Evolutionary conservation across 2,888 invertebrate species (phyloP), one percentile per base, ranked within the genome.

Genomic region (Nymphalis urticae): DNA sequence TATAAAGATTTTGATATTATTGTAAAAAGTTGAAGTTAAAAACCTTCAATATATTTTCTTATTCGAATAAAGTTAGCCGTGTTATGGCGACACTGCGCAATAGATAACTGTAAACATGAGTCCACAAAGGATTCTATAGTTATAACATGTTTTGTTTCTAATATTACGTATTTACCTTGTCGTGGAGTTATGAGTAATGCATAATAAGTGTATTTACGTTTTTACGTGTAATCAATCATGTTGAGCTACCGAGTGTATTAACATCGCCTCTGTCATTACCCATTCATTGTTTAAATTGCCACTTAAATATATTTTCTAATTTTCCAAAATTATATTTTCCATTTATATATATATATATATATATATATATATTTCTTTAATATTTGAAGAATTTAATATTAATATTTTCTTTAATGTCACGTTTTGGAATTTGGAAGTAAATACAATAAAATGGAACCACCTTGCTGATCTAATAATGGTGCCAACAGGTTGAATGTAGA

Each of bases 51-150:
- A 6, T 6, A 13, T 13, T 13, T 42, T 42, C 42, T 4, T 13
- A 13, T 42, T 13, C 13, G 10, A 42, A 42, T 13, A 42, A 0
- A n/a, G 32, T 32, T 8, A 5, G 27, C 27, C 54, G n/a, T 56
- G 7, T 32, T 8, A 17, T 32, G 27, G 54, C 54, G 27, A 24
- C 53, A 21, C 53, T 53, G 13, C 53, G 10, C 13, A 47, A 56
- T 47, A 68, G 62, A 51, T 66, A 70, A 67, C 67, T 64, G 51
- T 64, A 64, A 68, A 64, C 64, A 70, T 58, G 32, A 64, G 56
- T 32, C 64, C 47, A 68, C 64, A 70, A 70, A 68, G 64, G 67
- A 61, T 58, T 64, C 48, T 64, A 62, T 36, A 48, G 62, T 67
- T 62, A 67, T 32, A 27, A 48, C 50, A n/a, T 51, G 56, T 59